Percentiles rank a stretch among this genome's conserved stretches.
phyloP scores from a whole-genome alignment of 2,888 invertebrate species.

The Dexiosoma caninum region DNA sequence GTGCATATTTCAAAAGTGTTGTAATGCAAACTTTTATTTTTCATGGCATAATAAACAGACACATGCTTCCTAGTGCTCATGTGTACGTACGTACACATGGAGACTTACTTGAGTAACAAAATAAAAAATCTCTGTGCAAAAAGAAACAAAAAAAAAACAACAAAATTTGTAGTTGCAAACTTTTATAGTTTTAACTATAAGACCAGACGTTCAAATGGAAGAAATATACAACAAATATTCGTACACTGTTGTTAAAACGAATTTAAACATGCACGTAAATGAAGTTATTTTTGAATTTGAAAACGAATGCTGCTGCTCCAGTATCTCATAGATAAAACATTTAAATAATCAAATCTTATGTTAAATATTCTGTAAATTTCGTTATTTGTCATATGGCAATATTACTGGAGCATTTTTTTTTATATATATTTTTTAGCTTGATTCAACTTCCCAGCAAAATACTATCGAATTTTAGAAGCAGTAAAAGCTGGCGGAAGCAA shows the following conservation, averaged over 20 bases:
- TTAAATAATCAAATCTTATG: too few species aligned
- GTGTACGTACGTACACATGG: too few species aligned
- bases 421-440: too few species aligned
- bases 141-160: background rate
- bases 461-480: too few species aligned
- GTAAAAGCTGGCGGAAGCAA: too few species aligned
- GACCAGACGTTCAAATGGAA: conserved; percentile 15
- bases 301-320: background rate
- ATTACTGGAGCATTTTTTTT: too few species aligned
- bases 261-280: background rate
- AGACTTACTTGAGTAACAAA: background rate
- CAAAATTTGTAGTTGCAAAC: conserved; percentile 11
- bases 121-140: background rate
- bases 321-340: background rate
- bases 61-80: conserved; percentile 35
- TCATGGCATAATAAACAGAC: conserved; percentile 47
- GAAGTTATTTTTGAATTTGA: background rate
- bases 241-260: background rate
- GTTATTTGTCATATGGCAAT: too few species aligned
- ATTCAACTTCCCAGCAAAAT: too few species aligned
- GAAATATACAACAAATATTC: background rate
- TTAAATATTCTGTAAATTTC: too few species aligned
- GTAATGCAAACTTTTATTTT: conserved; percentile 49
- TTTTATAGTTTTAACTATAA: conserved; percentile 23
- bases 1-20: conserved; percentile 41